phyloP scores from a whole-genome alignment of 2,888 invertebrate genomes.

The Drosophila multiciliata region DNA sequence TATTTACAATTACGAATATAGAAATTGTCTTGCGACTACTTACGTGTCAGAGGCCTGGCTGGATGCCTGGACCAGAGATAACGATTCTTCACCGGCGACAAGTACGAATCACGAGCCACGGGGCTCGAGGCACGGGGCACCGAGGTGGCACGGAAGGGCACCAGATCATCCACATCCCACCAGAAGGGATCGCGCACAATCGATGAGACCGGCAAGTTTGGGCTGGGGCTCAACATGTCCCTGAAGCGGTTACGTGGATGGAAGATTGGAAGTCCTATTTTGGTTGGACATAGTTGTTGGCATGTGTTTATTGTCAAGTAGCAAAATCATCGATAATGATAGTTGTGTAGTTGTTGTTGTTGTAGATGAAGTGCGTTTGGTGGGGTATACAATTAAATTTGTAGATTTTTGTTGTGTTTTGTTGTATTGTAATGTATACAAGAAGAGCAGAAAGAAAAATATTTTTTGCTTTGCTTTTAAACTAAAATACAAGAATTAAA shows the following conservation, averaged over 20 bases:
- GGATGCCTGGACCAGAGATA: slow-evolving; percentile 97
- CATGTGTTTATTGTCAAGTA: slow-evolving; percentile 47
- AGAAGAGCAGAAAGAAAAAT: slow-evolving; percentile 82
- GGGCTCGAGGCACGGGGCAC: slow-evolving; percentile 89
- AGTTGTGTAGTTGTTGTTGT: slow-evolving; percentile 35
- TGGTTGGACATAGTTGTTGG: slow-evolving; percentile 52
- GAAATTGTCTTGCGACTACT: slow-evolving; percentile 84
- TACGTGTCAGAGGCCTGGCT: slow-evolving; percentile 93
- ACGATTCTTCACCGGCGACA: slow-evolving; percentile 95
- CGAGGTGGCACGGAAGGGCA: slow-evolving; percentile 88
- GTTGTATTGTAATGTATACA: slow-evolving; percentile 78
- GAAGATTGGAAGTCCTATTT: slow-evolving; percentile 89
- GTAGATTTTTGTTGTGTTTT: slow-evolving; percentile 53
- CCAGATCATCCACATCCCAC: slow-evolving; percentile 93
- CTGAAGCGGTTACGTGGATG: slow-evolving; percentile 87
- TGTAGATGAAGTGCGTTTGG: slow-evolving; percentile 45
- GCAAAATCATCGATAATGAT: slow-evolving; percentile 53
- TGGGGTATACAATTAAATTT: slow-evolving; percentile 64
- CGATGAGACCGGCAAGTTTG: slow-evolving; percentile 91
- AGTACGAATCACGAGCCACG: slow-evolving; percentile 93
- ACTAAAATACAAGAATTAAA: slow-evolving; percentile 78
- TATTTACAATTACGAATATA: slow-evolving; percentile 19
- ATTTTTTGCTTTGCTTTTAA: slow-evolving; percentile 78
- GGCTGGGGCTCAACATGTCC: slow-evolving; percentile 92
- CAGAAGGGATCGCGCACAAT: slow-evolving; percentile 96